Evolutionary conservation across 2,797 vertebrate species (phyloP), one percentile per base, ranked within the genome.

Genomic region (Sciaenops ocellatus): DNA sequence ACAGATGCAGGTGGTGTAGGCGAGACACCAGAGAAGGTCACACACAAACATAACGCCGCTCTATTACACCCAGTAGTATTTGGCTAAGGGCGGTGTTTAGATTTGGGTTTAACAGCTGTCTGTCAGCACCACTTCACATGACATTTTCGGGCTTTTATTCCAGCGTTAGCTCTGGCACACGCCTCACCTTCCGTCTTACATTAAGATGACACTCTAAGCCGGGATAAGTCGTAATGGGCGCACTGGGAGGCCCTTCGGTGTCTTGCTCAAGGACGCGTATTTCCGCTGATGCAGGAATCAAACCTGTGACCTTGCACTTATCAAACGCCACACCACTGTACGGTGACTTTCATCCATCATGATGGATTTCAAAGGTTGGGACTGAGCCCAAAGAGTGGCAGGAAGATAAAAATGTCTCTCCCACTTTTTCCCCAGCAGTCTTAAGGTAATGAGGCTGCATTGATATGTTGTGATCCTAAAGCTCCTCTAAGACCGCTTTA

Each of bases 11-110:
- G 84, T 73, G 76, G 74, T 74, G 80, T 24, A 69, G 65, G 73
- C 78, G n/a, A 59, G 61, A 85, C 76, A 79, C 76, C 5, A 69
- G 68, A 90, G 83, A 90, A 89, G 89, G 87, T 83, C 84, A 87
- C 78, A 70, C 59, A 71, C 75, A 68, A 22, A 59, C 26, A 72
- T 42, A 70, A 52, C 46, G 76, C 71, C 10, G 60, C 82, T 87
- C 76, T 72, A 65, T 86, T 86, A 84, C 73, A 76, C 62, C 72
- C 73, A 44, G 51, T 64, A 76, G 52, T 74, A 44, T 85, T 70
- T 76, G 52, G 69, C 69, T 71, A 22, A 72, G 62, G 79, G 80
- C 22, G 12, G 30, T 54, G 60, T 82, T 85, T 59, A 55, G 34
- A 28, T 73, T 84, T 28, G 44, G 24, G 34, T 62, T 78, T 73